These are phyloP conservation scores for Ctenopoma multispine DNA, from an alignment of 2,797 vertebrate genomes.

Conservation along the genomic window DNA sequence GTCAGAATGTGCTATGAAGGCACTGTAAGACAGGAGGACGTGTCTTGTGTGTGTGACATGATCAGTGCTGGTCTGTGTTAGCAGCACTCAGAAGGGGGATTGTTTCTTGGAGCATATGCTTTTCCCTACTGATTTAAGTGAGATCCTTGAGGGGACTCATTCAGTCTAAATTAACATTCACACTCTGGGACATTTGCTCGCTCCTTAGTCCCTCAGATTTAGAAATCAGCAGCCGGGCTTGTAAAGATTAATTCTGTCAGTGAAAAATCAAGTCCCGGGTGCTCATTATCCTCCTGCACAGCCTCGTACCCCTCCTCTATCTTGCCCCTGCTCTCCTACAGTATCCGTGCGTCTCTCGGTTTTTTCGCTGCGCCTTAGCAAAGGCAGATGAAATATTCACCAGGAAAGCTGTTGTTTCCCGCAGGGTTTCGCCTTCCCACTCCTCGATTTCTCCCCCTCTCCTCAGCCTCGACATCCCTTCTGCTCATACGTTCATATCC, in stretches of 20 bases:
- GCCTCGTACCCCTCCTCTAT: constrained; percentile 19
- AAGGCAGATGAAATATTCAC: constrained; percentile 73
- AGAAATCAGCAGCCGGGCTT: constrained; percentile 36
- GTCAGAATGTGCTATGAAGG: constrained; percentile 5
- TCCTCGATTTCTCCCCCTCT: not conserved
- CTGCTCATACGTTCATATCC: constrained; percentile 8
- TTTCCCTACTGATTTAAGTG: constrained; percentile 27
- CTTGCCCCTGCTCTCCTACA: constrained; percentile 14
- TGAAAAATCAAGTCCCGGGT: constrained; percentile 42
- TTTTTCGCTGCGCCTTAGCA: constrained; percentile 28
- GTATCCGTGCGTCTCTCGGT: constrained; percentile 16
- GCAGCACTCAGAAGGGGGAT: not conserved
- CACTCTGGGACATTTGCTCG: constrained; percentile 35
- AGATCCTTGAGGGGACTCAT: constrained; percentile 41
- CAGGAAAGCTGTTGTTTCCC: constrained; percentile 68
- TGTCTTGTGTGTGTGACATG: constrained; percentile 2
- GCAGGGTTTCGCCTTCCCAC: constrained; percentile 37
- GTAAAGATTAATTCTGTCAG: constrained; percentile 55
- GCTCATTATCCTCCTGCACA: constrained; percentile 50
- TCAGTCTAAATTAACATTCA: constrained; percentile 50
- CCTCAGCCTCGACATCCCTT: not conserved
- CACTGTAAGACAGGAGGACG: constrained; percentile 11
- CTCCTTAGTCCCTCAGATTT: constrained; percentile 42
- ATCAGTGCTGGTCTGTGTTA: constrained; percentile 10
- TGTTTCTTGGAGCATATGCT: constrained; percentile 10